phyloP scores from a whole-genome alignment of 2,888 invertebrate species.

The Spialia ferax region DNA sequence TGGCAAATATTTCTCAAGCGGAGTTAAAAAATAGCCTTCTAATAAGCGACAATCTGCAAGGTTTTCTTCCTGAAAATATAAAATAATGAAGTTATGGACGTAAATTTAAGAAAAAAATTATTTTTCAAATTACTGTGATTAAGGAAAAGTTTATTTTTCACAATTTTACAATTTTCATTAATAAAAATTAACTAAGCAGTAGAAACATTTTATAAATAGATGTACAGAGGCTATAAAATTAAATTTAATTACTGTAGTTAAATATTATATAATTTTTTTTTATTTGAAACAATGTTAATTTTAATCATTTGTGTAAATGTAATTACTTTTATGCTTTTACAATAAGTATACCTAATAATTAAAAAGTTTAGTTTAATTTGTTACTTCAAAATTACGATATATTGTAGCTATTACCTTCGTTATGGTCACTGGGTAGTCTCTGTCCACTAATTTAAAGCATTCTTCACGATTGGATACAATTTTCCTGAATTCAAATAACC shows the following conservation, averaged over 20 bases:
- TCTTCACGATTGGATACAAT: slow-evolving; percentile 93
- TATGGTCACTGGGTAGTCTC: slow-evolving; percentile 94
- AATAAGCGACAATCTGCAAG: slow-evolving; percentile 91
- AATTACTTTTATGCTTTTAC: background rate
- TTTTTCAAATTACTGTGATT: background rate
- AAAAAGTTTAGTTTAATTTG: too few species aligned
- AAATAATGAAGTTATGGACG: background rate
- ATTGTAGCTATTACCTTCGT: slow-evolving; percentile 90
- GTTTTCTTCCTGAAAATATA: slow-evolving; percentile 88
- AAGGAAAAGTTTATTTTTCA: background rate
- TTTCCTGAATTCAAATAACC: slow-evolving; percentile 97
- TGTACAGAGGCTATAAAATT: background rate
- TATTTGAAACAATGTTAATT: background rate
- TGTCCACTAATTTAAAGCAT: slow-evolving; percentile 93
- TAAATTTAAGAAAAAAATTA: background rate
- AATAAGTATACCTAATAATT: too few species aligned
- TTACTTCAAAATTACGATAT: too few species aligned
- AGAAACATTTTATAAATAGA: background rate
- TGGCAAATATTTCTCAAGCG: slow-evolving; percentile 93
- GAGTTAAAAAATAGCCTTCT: slow-evolving; percentile 96
- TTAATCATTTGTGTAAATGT: background rate
- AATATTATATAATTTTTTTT: background rate
- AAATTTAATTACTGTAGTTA: background rate
- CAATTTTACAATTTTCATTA: background rate
- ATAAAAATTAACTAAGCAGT: background rate